Percentiles rank a stretch among this genome's conserved stretches.
Conservation (phyloP, 2,888 invertebrate genomes). For the Drosophila helvetica region DNA sequence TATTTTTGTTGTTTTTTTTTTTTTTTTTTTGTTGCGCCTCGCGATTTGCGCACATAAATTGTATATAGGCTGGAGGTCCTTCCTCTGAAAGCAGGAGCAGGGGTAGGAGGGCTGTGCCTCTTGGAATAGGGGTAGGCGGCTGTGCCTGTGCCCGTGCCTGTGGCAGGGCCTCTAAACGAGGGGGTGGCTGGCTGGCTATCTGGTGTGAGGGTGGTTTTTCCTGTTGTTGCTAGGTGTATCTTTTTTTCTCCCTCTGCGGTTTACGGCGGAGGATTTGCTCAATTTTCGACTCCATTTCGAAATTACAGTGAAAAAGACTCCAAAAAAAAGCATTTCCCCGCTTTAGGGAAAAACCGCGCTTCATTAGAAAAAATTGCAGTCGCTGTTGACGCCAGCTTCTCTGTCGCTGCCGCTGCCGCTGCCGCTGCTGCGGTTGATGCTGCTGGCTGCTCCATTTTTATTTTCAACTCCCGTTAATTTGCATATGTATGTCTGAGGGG, state of each 20-base stretch:
- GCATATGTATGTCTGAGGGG: conserved; percentile 54
- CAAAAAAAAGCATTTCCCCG: conserved; percentile 52
- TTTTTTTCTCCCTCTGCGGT: conserved; percentile 20
- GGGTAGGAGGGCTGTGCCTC: conserved; percentile 38
- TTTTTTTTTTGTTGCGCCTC: conserved; percentile 27
- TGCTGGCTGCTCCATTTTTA: conserved; percentile 75
- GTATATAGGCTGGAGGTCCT: conserved; percentile 56
- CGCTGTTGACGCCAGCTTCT: conserved; percentile 32
- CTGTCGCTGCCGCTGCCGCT: neutral
- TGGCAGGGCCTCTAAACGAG: conserved; percentile 16
- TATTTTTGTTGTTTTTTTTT: neutral
- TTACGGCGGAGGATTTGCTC: conserved; percentile 15
- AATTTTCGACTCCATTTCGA: conserved; percentile 28
- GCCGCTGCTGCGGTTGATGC: conserved; percentile 64
- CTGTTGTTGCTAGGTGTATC: conserved; percentile 69
- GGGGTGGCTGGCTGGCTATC: no score
- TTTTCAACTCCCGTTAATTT: conserved; percentile 76
- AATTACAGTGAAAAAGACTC: neutral
- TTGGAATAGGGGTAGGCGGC: conserved; percentile 37
- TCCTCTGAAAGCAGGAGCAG: neutral
- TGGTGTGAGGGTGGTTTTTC: conserved; percentile 59
- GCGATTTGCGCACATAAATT: conserved; percentile 67
- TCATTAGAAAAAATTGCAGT: conserved; percentile 67
- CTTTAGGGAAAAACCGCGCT: conserved; percentile 53
- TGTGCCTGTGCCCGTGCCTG: neutral